Base-by-base conservation (phyloP, 1,140 invertebrate species). In the Campoletis sonorensis region DNA sequence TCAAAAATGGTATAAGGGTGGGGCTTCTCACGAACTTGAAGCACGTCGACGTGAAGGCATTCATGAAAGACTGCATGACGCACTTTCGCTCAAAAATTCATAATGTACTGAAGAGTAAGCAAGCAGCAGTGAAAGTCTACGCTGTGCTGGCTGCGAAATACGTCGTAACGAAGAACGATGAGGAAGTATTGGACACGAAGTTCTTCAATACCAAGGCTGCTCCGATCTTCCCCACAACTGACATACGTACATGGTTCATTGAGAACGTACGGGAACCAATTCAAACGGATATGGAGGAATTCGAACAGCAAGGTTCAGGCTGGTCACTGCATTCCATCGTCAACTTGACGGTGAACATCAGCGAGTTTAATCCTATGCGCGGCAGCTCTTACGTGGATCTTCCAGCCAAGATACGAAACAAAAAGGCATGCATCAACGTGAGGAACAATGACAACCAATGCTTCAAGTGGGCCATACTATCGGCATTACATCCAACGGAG, bases 401-500 rank as follows among this genome's bases (percentile, higher is more conserved):
- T 4, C 67, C 67, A 8, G 26, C 8, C 0, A 27, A 70, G 67
- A 70, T 70, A 15, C 67, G 13, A 18, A 70, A 70, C n/a, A 70
- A 30, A 18, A 45, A 75, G 2, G 72, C 40, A 45, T 75, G 67
- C 26, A 10, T 70, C 67, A 75, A 54, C 23, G 86, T 64, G 80
- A 79, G 37, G 84, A 51, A 1, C 81, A 80, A 3, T 76, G 49
- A 51, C 49, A 51, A 51, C 10, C 11, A 51, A 13, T 51, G 49
- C 49, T 51, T 51, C 13, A 13, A 81, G 67, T 81, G 70, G 73
- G 80, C 83, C 7, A 82, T 88, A 54, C 27, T 81, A 10, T 87
- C 85, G 7, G 86, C 84, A 5, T 40, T 89, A 23, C 80, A 85
- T 83, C 83, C 86, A 21, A 27, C 15, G n/a, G 49, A 54, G 10